Conservation (phyloP, 2,797 vertebrate genomes). For the Hippoglossus hippoglossus region DNA sequence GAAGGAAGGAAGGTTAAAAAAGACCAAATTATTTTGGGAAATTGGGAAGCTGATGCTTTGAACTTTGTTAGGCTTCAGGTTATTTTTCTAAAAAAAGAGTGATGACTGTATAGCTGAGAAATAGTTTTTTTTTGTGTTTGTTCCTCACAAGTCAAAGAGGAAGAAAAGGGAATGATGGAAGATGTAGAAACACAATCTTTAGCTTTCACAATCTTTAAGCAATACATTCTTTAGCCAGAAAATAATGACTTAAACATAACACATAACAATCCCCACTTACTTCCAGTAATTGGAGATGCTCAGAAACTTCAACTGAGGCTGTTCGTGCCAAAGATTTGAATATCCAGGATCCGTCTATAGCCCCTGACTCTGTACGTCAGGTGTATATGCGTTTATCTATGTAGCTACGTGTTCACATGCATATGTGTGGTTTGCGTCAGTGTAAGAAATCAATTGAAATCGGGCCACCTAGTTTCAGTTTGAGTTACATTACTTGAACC, state of each 20-base stretch:
- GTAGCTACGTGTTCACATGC: neutral
- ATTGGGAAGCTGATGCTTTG: neutral
- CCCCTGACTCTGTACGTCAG: neutral
- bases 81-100: no score
- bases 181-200: neutral
- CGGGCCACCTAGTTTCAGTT: constrained; percentile 43
- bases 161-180: no score
- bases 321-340: constrained; percentile 18
- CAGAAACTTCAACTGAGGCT: constrained; percentile 28
- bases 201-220: no score
- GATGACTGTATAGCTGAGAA: no score
- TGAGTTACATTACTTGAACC: constrained; percentile 1
- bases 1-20: no score
- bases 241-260: neutral
- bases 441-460: constrained; percentile 14
- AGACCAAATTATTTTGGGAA: neutral
- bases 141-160: no score
- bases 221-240: neutral
- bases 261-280: neutral
- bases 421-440: constrained; percentile 7
- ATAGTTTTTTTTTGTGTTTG: no score
- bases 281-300: constrained; percentile 24
- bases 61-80: no score
- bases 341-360: neutral
- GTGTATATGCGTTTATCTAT: neutral